phyloP scores from a whole-genome alignment of 2,888 invertebrate species.

The Xylota segnis region DNA sequence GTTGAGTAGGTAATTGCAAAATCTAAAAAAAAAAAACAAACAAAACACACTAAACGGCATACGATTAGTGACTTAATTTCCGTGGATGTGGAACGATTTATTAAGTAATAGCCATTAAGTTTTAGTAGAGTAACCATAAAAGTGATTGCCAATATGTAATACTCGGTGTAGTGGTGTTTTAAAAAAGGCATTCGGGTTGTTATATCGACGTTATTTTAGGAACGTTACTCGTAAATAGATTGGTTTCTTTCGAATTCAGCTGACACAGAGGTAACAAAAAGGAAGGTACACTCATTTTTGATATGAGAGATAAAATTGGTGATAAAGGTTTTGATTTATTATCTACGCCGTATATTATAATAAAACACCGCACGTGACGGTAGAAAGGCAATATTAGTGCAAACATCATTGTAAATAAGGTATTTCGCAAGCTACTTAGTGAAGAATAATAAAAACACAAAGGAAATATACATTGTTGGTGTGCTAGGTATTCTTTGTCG shows the following conservation, averaged over 20 bases:
- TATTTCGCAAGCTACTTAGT: background rate
- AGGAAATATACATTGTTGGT: background rate
- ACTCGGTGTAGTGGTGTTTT: background rate
- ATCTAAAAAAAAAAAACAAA: background rate
- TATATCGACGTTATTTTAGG: background rate
- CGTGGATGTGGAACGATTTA: background rate
- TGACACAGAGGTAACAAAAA: background rate
- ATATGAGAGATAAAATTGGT: background rate
- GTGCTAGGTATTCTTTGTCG: background rate
- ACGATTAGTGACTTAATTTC: conserved; percentile 8
- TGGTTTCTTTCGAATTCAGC: background rate
- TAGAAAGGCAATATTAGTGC: background rate
- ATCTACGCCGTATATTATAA: background rate
- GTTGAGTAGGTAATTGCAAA: background rate
- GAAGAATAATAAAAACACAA: conserved; percentile 4
- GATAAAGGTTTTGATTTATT: background rate
- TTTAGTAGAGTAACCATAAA: background rate
- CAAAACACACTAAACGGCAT: background rate
- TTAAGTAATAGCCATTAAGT: conserved; percentile 3
- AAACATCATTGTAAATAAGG: conserved; percentile 20
- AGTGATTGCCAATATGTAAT: background rate
- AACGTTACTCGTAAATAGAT: background rate
- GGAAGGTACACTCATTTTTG: background rate
- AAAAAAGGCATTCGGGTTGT: background rate
- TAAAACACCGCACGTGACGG: conserved; percentile 15